phyloP scores from a whole-genome alignment of 2,797 vertebrate species.

The Macropodus opercularis region DNA sequence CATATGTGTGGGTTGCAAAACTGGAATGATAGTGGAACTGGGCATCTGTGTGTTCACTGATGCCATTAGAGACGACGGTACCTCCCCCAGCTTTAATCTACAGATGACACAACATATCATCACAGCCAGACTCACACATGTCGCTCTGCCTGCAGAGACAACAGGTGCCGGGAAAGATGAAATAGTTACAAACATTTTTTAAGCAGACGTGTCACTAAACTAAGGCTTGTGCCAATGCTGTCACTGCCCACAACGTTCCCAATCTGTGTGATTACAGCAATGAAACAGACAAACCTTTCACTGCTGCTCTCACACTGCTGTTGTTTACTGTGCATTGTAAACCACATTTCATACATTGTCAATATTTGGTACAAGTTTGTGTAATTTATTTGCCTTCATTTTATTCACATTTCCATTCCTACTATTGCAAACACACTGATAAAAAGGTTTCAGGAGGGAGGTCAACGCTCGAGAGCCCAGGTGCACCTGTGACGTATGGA shows the following conservation, averaged over 20 bases:
- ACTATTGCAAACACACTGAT: conserved; percentile 4
- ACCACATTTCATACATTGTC: background rate
- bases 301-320: background rate
- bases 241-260: conserved; percentile 20
- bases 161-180: conserved; percentile 37
- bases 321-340: background rate
- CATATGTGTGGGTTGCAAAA: conserved; percentile 75
- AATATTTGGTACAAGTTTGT: conserved; percentile 12
- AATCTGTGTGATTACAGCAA: conserved; percentile 29
- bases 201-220: conserved; percentile 22
- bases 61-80: conserved; percentile 57
- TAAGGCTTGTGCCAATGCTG: conserved; percentile 16
- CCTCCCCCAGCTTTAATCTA: conserved; percentile 57
- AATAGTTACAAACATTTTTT: conserved; percentile 18
- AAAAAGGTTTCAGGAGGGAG: conserved; percentile 22
- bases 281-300: conserved; percentile 12
- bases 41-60: conserved; percentile 66
- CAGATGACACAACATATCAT: conserved; percentile 66
- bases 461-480: conserved; percentile 49
- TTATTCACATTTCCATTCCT: no score
- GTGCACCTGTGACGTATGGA: conserved; percentile 48
- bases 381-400: no score
- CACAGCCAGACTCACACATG: conserved; percentile 37
- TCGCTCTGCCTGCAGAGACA: conserved; percentile 45
- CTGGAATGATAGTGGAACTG: conserved; percentile 67